These are phyloP conservation scores for Panzeria rudis DNA, from an alignment of 2,888 invertebrate genomes.

Conservation along the genomic window DNA sequence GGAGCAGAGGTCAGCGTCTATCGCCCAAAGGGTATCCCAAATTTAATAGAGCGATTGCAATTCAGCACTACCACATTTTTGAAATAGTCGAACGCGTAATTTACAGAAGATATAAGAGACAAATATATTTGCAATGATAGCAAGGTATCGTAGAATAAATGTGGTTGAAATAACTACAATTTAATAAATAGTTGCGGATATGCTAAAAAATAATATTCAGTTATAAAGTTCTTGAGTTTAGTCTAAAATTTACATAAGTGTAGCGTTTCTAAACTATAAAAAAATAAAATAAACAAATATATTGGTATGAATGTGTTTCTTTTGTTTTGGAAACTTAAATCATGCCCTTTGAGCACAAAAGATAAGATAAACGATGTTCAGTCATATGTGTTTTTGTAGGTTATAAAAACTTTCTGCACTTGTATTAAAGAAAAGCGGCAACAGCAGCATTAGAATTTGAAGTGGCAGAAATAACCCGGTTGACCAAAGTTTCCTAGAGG, in stretches of 20 bases:
- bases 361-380: slow-evolving; percentile 34
- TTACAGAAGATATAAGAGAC: no score
- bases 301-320: not conserved
- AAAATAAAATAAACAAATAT: not conserved
- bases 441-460: slow-evolving; percentile 7
- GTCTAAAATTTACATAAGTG: not conserved
- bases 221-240: not conserved
- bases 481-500: no score
- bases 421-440: slow-evolving; percentile 39
- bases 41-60: no score
- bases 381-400: slow-evolving; percentile 19
- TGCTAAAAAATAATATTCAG: not conserved
- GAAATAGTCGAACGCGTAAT: no score
- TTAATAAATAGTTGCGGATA: no score
- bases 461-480: slow-evolving; percentile 27
- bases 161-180: no score
- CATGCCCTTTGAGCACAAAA: not conserved
- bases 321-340: not conserved
- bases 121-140: no score
- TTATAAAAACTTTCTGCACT: slow-evolving; percentile 53
- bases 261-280: not conserved
- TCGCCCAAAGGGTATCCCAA: no score
- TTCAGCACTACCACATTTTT: no score
- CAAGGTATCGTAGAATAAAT: no score
- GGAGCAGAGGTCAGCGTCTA: no score